A percentile compares a stretch with the other conserved stretches of the same genome.
Evolutionary conservation across 2,888 invertebrate genomes (phyloP).

Genomic region (Amiota communis): DNA sequence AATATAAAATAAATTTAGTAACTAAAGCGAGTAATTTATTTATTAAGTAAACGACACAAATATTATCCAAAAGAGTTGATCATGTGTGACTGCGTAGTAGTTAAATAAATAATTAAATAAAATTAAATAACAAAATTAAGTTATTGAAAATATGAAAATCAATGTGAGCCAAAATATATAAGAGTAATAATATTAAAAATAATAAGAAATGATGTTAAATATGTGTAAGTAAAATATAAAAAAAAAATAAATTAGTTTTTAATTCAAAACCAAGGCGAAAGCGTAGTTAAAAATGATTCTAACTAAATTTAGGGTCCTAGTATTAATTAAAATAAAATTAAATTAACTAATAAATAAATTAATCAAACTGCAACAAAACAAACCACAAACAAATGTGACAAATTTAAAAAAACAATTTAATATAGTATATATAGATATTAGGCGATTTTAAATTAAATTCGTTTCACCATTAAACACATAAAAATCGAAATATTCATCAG

Average conservation of each 20-base stretch:
- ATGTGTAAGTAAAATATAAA: constrained; percentile 14
- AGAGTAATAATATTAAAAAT: background rate
- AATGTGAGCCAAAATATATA: constrained; percentile 21
- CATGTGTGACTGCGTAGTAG: constrained; percentile 64
- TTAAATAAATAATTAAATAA: constrained; percentile 45
- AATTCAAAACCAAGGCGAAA: constrained; percentile 9
- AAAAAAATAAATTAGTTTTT: constrained; percentile 16
- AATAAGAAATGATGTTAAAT: constrained; percentile 15
- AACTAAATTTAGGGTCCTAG: constrained; percentile 25
- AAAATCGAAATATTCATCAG: no score
- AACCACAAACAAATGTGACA: no score
- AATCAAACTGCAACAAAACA: background rate
- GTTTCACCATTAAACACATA: background rate
- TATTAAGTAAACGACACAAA: constrained; percentile 38
- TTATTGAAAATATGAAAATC: background rate
- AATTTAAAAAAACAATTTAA: background rate
- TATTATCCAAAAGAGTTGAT: constrained; percentile 46
- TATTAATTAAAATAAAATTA: constrained; percentile 14
- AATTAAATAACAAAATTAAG: constrained; percentile 32
- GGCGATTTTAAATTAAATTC: constrained; percentile 17
- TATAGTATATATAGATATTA: background rate
- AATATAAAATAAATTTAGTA: constrained; percentile 39
- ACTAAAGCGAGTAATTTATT: constrained; percentile 43
- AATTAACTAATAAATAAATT: background rate
- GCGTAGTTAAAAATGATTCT: constrained; percentile 24